Conservation (phyloP, 64 coral and sea anemone species). For the Hydrozoanthus tunicans region DNA sequence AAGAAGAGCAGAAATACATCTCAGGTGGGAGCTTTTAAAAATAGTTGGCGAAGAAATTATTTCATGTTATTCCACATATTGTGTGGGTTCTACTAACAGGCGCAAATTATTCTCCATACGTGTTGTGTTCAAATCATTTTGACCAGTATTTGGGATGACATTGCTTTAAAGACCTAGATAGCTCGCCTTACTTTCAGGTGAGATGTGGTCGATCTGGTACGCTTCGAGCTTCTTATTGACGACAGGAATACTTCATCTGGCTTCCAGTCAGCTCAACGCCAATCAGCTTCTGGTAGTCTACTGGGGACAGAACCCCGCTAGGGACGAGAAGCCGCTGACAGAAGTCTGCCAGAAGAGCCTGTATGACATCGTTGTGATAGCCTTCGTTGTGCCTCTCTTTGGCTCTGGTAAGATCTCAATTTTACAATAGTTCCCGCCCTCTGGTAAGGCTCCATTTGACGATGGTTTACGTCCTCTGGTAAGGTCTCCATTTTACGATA, state of each 20-base stretch:
- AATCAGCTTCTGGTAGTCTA: constrained; percentile 1
- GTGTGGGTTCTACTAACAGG: too few species aligned
- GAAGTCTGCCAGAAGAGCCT: not conserved
- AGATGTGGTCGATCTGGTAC: not conserved
- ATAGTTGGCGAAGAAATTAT: too few species aligned
- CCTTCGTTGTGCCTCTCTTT: constrained; percentile 28
- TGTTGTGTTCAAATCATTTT: too few species aligned
- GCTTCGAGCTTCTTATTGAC: not conserved
- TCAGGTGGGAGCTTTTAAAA: too few species aligned
- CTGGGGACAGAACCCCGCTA: constrained; percentile 17
- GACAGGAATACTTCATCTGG: not conserved
- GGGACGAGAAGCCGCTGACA: not conserved
- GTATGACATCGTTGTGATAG: constrained; percentile 10
- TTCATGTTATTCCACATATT: too few species aligned
- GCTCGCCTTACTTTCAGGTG: not conserved
- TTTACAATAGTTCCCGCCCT: not conserved
- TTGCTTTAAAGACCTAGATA: too few species aligned
- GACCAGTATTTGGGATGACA: too few species aligned
- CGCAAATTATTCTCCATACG: too few species aligned
- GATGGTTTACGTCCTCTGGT: not conserved
- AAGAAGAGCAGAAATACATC: too few species aligned
- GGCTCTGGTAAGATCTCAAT: constrained; percentile 1
- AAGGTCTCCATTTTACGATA: too few species aligned
- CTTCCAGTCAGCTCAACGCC: not conserved
- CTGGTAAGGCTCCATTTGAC: too few species aligned